Evolutionary conservation across 2,888 invertebrate genomes (phyloP).

Genomic region (Carabus problematicus): DNA sequence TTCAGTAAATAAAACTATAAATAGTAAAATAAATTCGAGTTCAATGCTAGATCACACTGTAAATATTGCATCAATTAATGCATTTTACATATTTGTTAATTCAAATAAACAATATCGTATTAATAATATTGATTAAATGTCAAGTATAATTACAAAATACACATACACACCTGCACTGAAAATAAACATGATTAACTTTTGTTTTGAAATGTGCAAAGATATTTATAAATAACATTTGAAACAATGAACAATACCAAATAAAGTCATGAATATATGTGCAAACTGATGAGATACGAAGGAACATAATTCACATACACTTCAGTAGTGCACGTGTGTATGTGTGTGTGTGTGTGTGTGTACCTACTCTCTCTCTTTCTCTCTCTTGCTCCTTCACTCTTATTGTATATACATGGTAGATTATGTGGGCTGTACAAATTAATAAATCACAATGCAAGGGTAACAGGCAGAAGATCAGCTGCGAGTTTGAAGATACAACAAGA

Average conservation of each 20-base stretch:
- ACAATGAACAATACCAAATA: too few species aligned
- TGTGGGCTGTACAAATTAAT: constrained; percentile 40
- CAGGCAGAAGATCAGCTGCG: constrained; percentile 10
- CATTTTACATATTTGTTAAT: too few species aligned
- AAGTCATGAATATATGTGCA: too few species aligned
- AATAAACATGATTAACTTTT: background rate
- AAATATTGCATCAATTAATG: too few species aligned
- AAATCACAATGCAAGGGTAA: constrained; percentile 38
- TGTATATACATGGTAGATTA: background rate
- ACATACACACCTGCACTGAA: too few species aligned
- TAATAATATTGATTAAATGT: too few species aligned
- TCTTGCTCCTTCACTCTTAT: background rate
- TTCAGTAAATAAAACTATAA: too few species aligned
- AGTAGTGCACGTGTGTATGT: too few species aligned
- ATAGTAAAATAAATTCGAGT: too few species aligned
- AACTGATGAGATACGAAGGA: background rate
- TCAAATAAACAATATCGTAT: too few species aligned
- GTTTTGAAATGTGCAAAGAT: background rate
- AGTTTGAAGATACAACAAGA: constrained; percentile 26
- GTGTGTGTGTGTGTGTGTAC: background rate
- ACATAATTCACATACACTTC: background rate
- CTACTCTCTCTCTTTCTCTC: background rate
- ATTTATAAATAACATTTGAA: background rate
- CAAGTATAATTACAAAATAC: too few species aligned
- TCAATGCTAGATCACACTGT: too few species aligned